A percentile compares a stretch with the other conserved stretches of the same genome.
phyloP scores from a whole-genome alignment of 2,797 vertebrate species.

The Danionella dracula region DNA sequence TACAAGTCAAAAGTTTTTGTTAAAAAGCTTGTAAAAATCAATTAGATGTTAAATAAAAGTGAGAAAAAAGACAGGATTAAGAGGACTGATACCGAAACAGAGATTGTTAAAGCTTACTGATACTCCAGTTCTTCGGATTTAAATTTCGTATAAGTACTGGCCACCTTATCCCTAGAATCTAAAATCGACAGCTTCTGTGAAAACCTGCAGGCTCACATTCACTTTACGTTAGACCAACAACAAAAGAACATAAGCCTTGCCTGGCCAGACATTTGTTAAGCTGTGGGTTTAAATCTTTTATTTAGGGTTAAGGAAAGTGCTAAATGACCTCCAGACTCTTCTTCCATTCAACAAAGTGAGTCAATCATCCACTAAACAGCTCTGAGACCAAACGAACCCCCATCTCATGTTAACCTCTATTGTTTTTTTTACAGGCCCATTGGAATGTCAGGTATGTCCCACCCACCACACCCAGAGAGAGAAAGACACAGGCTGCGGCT shows the following conservation, averaged over 20 bases:
- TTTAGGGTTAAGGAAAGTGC: background rate
- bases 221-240: too few species aligned
- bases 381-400: background rate
- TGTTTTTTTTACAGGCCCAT: constrained; percentile 30
- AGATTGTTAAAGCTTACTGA: too few species aligned
- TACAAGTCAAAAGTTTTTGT: too few species aligned
- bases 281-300: background rate
- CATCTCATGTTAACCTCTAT: constrained; percentile 21
- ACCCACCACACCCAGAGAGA: constrained; percentile 33
- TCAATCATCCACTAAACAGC: constrained; percentile 18
- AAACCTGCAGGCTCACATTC: too few species aligned
- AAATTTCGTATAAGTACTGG: too few species aligned
- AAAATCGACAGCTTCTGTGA: too few species aligned
- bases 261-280: background rate
- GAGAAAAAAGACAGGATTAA: too few species aligned
- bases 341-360: constrained; percentile 11
- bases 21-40: too few species aligned
- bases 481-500: constrained; percentile 35
- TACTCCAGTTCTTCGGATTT: too few species aligned
- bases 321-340: constrained; percentile 7
- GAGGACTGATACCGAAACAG: too few species aligned
- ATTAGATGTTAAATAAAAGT: too few species aligned
- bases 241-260: background rate
- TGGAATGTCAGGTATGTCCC: constrained; percentile 45
- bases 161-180: too few species aligned